Percentiles rank a stretch among this genome's conserved stretches.
Conservation (phyloP, 2,797 vertebrate genomes). For the Aratinga solstitialis region DNA sequence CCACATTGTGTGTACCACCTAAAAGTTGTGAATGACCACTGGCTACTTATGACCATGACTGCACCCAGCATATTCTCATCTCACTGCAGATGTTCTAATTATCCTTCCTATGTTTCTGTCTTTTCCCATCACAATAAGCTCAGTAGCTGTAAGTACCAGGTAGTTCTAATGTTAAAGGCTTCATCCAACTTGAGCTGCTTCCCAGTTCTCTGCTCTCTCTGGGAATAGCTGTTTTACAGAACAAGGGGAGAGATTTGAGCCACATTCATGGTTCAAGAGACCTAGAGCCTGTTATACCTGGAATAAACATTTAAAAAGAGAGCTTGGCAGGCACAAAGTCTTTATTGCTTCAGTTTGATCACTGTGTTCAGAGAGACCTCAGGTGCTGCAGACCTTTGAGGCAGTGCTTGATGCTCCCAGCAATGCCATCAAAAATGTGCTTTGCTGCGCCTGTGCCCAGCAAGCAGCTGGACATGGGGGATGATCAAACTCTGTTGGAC, state of each 20-base stretch:
- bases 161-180: not conserved
- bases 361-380: not conserved
- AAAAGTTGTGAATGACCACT: not conserved
- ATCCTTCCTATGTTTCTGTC: not conserved
- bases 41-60: not conserved
- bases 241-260: not conserved
- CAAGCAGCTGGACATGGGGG: not conserved
- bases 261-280: not conserved
- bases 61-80: not conserved
- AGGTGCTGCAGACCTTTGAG: not conserved
- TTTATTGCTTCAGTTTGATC: not conserved
- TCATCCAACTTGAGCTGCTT: not conserved
- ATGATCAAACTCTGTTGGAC: not conserved
- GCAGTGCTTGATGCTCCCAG: rapidly evolving
- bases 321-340: not conserved
- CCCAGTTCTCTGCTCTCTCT: not conserved
- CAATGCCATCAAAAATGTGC: not conserved
- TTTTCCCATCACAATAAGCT: not conserved
- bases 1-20: not conserved
- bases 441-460: not conserved
- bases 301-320: not conserved
- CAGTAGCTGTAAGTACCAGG: not conserved
- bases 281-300: not conserved
- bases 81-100: not conserved
- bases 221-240: not conserved